These are phyloP conservation scores for Tupaia tana DNA, from an alignment of 2,113 vertebrate species.

Conservation along the genomic window DNA sequence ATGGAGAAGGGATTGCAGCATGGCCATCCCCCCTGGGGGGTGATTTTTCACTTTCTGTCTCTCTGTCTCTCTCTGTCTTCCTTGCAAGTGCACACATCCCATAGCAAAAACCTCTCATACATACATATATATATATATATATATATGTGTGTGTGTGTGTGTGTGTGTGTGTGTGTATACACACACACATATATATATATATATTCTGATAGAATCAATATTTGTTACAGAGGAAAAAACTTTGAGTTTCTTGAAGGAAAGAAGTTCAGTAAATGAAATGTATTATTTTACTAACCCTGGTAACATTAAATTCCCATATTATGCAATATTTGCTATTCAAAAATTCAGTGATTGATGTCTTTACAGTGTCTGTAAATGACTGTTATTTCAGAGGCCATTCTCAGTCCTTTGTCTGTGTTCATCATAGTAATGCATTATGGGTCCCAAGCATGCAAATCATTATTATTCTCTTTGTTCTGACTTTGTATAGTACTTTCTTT, in stretches of 20 bases:
- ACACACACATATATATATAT: no score
- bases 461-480: not conserved
- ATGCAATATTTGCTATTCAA: not conserved
- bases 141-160: no score
- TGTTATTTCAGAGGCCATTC: not conserved
- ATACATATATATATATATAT: no score
- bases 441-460: not conserved
- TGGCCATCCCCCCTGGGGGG: no score
- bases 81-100: no score
- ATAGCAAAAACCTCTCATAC: no score
- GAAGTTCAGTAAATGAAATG: conserved; percentile 2
- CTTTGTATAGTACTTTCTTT: conserved; percentile 1
- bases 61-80: no score
- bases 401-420: not conserved
- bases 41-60: no score
- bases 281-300: conserved; percentile 26
- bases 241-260: not conserved
- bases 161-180: no score
- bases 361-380: not conserved
- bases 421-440: not conserved
- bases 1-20: no score
- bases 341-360: not conserved
- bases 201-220: not conserved
- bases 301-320: conserved; percentile 22
- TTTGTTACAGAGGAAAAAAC: not conserved